Base-by-base conservation (phyloP, 2,797 vertebrate species). In the Pelochelys cantorii region DNA sequence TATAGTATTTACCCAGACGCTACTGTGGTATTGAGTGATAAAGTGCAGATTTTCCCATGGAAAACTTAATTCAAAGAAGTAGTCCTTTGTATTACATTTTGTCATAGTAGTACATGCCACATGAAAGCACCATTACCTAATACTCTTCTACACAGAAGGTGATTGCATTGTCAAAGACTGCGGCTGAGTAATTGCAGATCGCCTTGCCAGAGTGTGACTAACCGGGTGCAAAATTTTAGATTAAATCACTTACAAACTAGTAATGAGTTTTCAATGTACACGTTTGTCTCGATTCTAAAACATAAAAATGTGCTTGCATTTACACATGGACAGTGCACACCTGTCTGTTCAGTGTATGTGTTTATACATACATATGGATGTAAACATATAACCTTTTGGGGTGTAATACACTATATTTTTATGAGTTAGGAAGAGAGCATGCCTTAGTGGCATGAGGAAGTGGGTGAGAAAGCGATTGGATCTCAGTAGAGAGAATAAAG, bases 11-110 rank as follows among this genome's bases (percentile, higher is more conserved):
- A 97, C 96, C 97, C 83, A 25, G 96, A 97, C 96, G 96, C 92
- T 93, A 84, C 96, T 96, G 85, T 95, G 77, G 84, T 95, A 90
- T 91, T 84, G 93, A 97, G 95, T 98, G 98, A 98, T 97, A 97
- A 97, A 97, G 86, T 95, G 97, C 95, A 98, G 97, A 97, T 97
- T 97, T 98, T 98, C 98, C 98, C 96, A 97, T 97, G 97, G 98
- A 98, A 98, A 98, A 97, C 92, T 87, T 91, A 93, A 94, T 96
- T 97, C 91, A 95, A 95, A 97, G 96, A 97, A 94, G 85, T 96
- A 96, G 97, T 87, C 93, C 95, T 97, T 97, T 97, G 97, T 98
- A 95, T 97, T 96, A 87, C 59, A 68, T 97, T 96, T 97, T 90
- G 91, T 95, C 95, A 92, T 95, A 85, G 95, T 97, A 97, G 95